Conservation (phyloP, 2,113 vertebrate species). For the Dromaius novaehollandiae region DNA sequence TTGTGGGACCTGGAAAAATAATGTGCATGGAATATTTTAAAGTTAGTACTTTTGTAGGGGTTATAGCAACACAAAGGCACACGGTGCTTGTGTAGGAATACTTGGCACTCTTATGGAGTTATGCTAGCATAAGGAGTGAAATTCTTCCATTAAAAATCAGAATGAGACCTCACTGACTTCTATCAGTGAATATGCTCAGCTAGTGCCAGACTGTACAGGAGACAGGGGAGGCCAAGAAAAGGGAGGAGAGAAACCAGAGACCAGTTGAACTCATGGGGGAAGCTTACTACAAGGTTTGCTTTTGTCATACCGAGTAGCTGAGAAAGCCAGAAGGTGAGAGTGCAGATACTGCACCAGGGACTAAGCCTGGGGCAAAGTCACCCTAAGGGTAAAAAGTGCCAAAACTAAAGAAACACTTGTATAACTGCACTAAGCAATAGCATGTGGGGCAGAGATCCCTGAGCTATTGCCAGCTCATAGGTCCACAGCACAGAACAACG, state of each 20-base stretch:
- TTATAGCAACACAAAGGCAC: neutral
- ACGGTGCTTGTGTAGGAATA: too few species aligned
- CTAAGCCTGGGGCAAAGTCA: neutral
- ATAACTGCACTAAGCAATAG: rapidly evolving
- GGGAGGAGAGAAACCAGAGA: neutral
- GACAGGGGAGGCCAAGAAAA: neutral
- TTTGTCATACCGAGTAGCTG: neutral
- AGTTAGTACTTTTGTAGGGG: neutral
- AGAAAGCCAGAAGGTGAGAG: rapidly evolving
- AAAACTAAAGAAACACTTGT: neutral
- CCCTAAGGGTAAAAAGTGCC: neutral
- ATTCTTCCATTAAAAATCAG: neutral
- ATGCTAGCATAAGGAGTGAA: neutral
- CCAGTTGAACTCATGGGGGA: neutral
- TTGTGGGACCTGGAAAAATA: neutral
- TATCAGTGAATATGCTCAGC: neutral
- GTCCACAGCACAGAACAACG: neutral
- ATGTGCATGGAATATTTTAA: neutral
- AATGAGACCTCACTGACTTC: neutral
- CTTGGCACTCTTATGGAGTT: neutral
- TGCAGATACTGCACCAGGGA: neutral
- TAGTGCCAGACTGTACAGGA: neutral
- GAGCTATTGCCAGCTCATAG: neutral
- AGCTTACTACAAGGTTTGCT: neutral
- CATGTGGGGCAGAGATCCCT: neutral